Conservation (phyloP, 1,140 invertebrate species). For the Dysdera silvatica region DNA sequence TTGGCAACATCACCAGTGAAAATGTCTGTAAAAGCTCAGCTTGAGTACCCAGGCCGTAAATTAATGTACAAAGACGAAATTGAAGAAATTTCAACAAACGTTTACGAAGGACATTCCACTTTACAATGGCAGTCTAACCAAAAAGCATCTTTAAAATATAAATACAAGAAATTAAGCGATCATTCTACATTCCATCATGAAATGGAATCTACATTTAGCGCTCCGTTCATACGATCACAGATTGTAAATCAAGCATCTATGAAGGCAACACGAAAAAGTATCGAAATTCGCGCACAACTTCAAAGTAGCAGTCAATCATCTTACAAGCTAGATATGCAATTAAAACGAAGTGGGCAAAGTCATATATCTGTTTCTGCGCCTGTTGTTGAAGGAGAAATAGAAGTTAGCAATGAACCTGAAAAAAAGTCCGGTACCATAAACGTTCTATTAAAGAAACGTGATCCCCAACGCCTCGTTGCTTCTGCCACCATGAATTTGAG, state of each 20-base stretch:
- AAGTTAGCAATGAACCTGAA: background rate
- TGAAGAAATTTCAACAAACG: slow-evolving; percentile 1
- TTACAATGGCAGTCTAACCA: background rate
- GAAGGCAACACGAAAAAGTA: background rate
- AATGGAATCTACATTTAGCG: slow-evolving; percentile 3
- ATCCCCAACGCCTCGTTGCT: background rate
- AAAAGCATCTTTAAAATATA: slow-evolving; percentile 2
- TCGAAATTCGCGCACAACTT: background rate
- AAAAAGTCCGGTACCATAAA: background rate
- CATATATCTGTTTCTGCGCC: background rate
- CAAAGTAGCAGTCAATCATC: background rate
- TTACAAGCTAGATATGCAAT: background rate
- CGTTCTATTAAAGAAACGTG: background rate
- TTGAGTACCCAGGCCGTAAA: background rate
- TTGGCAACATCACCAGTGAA: slow-evolving; percentile 4
- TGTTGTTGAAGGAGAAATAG: slow-evolving; percentile 2
- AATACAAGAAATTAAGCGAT: background rate
- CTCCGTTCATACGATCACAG: background rate
- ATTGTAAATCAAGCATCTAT: background rate
- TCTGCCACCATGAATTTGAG: background rate
- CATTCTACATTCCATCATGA: slow-evolving; percentile 1
- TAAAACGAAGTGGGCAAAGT: background rate
- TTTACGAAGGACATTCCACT: background rate
- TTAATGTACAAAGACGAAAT: slow-evolving; percentile 7
- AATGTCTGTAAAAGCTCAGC: background rate